Percentiles rank a stretch among this genome's conserved stretches.
Conservation (phyloP, 2,888 invertebrate genomes). For the Drosophila imparisetae region DNA sequence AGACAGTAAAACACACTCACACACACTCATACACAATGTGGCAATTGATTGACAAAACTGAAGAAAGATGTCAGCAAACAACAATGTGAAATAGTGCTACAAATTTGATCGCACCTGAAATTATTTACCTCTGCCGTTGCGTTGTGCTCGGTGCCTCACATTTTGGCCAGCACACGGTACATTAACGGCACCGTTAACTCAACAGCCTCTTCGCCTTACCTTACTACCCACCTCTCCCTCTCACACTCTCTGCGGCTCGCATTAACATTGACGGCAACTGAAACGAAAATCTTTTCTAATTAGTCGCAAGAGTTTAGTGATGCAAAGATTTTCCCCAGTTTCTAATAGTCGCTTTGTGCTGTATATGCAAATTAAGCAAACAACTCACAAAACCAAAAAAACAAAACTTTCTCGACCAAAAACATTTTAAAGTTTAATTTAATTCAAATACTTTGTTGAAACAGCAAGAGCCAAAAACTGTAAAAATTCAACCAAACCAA, state of each 20-base stretch:
- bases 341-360: constrained; percentile 53
- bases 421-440: constrained; percentile 67
- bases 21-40: constrained; percentile 44
- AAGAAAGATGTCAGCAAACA: constrained; percentile 65
- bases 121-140: constrained; percentile 32
- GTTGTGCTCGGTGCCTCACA: constrained; percentile 2
- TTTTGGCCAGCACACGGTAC: constrained; percentile 51
- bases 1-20: neutral
- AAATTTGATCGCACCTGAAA: constrained; percentile 59
- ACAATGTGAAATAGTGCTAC: constrained; percentile 71
- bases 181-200: constrained; percentile 63
- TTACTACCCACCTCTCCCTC: neutral
- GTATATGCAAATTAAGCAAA: constrained; percentile 67
- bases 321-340: constrained; percentile 65
- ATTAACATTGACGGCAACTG: constrained; percentile 49
- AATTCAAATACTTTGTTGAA: constrained; percentile 70
- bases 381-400: constrained; percentile 33
- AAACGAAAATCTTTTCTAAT: constrained; percentile 69
- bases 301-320: constrained; percentile 57
- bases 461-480: constrained; percentile 53
- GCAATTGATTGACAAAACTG: constrained; percentile 71
- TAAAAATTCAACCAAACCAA: constrained; percentile 25
- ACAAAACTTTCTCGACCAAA: constrained; percentile 71
- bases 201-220: constrained; percentile 29
- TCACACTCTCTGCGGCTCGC: constrained; percentile 3